Base-by-base conservation (phyloP, 2,113 vertebrate genomes). In the Alosa alosa region DNA sequence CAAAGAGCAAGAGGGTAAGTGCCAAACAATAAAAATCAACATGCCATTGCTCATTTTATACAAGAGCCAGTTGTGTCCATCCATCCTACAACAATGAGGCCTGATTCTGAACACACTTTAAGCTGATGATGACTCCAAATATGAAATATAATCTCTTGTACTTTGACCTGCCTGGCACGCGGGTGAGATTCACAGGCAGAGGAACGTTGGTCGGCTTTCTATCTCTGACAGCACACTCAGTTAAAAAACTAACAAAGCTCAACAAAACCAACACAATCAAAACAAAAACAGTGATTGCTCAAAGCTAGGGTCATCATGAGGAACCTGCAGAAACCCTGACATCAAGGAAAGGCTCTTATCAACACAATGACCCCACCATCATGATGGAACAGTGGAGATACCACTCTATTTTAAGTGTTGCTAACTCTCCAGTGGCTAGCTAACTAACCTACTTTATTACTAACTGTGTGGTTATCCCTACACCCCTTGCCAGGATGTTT, bases 121-220 rank as follows among this genome's bases (percentile, higher is more conserved):
- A 72, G 64, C 25, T 31, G 31, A 72, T 13, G n/a, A 72, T 72
- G 31, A 25, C 64, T 36, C n/a, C 25, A 72, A 36, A 72, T 72
- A 72, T 72, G 25, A 72, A 72, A 72, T 11, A 50, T 87, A 88
- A 87, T 88, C 84, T 86, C 82, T 20, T 88, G 89, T 41, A 88
- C 87, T 88, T 88, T 86, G 86, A 47, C 84, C 86, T 84, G 57
- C 68, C 72, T 31, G 83, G 49, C 57, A 57, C 49, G 82, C 57
- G 81, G 87, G 84, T 82, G 72, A 86, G 84, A 86, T 90, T 85
- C 50, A 75, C 31, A 46, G 52, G 39, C 83, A 52, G 57, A 31
- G 46, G 64, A 39, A 36, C 0, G 2, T 82, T 81, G 46, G n/a
- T 49, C 13, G 39, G 50, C 7, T 72, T 72, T 36, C 25, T 72